Base-by-base conservation (phyloP, 2,113 vertebrate species). In the Odocoileus virginianus region DNA sequence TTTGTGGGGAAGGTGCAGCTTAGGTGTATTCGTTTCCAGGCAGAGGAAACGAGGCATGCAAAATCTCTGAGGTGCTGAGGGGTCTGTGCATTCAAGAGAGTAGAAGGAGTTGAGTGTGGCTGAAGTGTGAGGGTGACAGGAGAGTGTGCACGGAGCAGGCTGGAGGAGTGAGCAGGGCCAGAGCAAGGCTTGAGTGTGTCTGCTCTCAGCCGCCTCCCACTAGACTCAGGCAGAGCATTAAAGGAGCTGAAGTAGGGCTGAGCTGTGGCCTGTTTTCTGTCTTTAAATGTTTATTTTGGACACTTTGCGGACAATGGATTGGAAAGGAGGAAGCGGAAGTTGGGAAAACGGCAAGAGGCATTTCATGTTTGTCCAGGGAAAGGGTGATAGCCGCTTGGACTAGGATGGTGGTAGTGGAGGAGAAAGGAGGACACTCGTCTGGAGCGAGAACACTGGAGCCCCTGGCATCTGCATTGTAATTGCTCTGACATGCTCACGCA, bases 181-280 rank as follows among this genome's bases (percentile, higher is more conserved):
- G 47, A 88, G 58, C 10, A 5, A 47, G 67, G 47, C 57, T 43
- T 27, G 2, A 19, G 40, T 3, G 10, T 4, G 10, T 21, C 67
- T 7, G 0, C 40, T 21, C 11, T 28, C 5, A 1, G 33, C 21
- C 14, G 0, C 84, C 57, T 30, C 21, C 60, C 2, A 0, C 30
- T 21, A 78, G 45, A 64, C 15, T 3, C 15, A 0, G 2, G 33
- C 74, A 81, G 30, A 61, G 21, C 76, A 4, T 28, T 55, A 6
- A 36, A 71, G 55, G 27, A 15, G 16, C 16, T 6, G n/a, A 4
- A 17, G 21, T 60, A 33, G n/a, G 45, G 54, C 86, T 28, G 36
- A 45, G 36, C 36, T n/a, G 12, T 2, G 0, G 1, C 45, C 30
- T 55, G 3, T 74, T 92, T 84, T 57, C n/a, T 21, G 0, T 45